Conservation (phyloP, 2,888 invertebrate genomes). For the Drosophila picticornis region DNA sequence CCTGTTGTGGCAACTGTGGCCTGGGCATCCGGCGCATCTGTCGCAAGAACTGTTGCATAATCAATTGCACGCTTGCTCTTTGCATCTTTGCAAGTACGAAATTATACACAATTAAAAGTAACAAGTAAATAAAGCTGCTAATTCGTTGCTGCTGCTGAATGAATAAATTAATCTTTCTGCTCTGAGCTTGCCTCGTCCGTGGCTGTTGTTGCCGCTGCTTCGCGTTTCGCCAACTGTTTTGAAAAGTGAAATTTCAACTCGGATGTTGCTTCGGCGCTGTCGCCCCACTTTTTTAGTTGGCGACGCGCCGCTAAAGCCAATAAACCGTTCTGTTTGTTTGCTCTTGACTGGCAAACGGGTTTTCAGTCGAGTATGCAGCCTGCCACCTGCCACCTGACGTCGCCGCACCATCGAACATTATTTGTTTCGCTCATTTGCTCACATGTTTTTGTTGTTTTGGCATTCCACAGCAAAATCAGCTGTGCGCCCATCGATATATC, state of each 20-base stretch:
- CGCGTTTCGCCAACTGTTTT: constrained; percentile 33
- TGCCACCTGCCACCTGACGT: constrained; percentile 26
- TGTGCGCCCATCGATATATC: constrained; percentile 33
- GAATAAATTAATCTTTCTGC: constrained; percentile 5
- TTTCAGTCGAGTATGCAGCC: constrained; percentile 32
- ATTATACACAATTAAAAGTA: constrained; percentile 1
- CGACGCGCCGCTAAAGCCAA: constrained; percentile 39
- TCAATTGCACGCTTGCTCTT: constrained; percentile 46
- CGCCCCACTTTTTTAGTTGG: constrained; percentile 73
- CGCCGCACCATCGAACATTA: constrained; percentile 24
- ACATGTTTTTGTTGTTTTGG: constrained; percentile 36
- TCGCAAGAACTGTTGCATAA: constrained; percentile 69
- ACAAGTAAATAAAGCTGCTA: background rate
- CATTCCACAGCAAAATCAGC: constrained; percentile 35
- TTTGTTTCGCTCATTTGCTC: constrained; percentile 37
- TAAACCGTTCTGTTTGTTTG: constrained; percentile 71
- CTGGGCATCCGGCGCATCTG: constrained; percentile 41
- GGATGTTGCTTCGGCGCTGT: constrained; percentile 48
- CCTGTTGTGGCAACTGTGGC: constrained; percentile 12
- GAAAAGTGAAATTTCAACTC: constrained; percentile 56
- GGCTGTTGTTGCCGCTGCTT: constrained; percentile 32
- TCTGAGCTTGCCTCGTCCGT: constrained; percentile 8
- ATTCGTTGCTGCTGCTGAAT: constrained; percentile 3
- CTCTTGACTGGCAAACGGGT: constrained; percentile 57
- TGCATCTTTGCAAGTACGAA: constrained; percentile 45